A percentile compares a stretch with the other conserved stretches of the same genome.
Conservation (phyloP, 37 sponge, comb jelly and placozoan species). For the Axinella damicornis region DNA sequence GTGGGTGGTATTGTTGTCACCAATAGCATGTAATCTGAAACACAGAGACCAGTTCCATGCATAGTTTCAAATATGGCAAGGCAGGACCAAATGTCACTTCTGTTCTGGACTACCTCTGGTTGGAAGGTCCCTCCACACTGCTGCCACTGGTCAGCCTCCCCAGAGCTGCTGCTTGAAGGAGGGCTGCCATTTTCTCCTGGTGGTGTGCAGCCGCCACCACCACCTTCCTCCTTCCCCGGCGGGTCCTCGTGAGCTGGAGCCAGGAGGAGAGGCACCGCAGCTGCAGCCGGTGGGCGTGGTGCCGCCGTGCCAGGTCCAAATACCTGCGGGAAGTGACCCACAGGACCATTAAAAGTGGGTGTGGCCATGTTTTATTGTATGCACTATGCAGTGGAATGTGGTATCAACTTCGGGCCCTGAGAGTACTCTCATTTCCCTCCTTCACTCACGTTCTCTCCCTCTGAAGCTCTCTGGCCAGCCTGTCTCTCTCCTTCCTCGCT, state of each 20-base stretch:
- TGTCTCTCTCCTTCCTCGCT: constrained; percentile 15
- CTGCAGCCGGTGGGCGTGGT: not conserved
- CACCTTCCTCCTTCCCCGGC: not conserved
- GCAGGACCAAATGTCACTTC: too few species aligned
- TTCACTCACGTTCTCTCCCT: constrained; percentile 16
- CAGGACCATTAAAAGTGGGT: not conserved
- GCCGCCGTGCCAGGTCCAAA: constrained; percentile 1
- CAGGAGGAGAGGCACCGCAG: not conserved
- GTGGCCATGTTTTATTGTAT: not conserved
- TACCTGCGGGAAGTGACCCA: constrained; percentile 13
- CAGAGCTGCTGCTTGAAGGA: not conserved
- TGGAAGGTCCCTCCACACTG: too few species aligned
- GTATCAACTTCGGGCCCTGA: too few species aligned
- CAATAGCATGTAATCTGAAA: too few species aligned
- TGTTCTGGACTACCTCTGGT: too few species aligned
- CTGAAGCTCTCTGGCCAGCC: constrained; percentile 29
- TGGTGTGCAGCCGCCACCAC: not conserved
- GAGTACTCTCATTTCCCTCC: too few species aligned
- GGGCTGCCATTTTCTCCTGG: constrained; percentile 36
- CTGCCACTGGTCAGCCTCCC: not conserved
- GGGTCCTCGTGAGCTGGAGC: not conserved
- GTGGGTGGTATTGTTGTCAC: too few species aligned
- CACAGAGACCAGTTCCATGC: too few species aligned
- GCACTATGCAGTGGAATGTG: too few species aligned
- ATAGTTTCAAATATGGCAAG: too few species aligned